These are phyloP conservation scores for Myopa testacea DNA, from an alignment of 2,888 invertebrate species.

Conservation along the genomic window DNA sequence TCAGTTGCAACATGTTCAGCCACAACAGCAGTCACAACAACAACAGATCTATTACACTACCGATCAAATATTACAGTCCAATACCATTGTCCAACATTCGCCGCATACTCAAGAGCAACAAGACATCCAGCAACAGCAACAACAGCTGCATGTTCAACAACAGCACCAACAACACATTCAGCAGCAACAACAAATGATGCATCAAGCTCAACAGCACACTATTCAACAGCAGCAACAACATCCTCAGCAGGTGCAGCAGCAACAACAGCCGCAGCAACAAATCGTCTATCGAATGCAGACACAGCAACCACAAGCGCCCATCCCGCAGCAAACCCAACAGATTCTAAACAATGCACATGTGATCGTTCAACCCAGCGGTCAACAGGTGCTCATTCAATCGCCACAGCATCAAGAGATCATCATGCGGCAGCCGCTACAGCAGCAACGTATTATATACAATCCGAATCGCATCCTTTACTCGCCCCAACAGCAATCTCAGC, in stretches of 20 bases:
- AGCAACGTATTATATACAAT: constrained; percentile 62
- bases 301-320: constrained; percentile 55
- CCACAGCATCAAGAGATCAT: constrained; percentile 65
- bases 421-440: constrained; percentile 62
- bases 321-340: constrained; percentile 57
- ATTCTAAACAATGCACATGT: constrained; percentile 61
- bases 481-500: constrained; percentile 45
- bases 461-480: constrained; percentile 60
- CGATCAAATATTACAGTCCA: constrained; percentile 60
- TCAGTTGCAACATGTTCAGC: constrained; percentile 50
- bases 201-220: constrained; percentile 34
- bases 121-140: constrained; percentile 45
- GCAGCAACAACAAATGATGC: constrained; percentile 45
- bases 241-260: constrained; percentile 52
- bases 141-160: constrained; percentile 44
- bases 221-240: constrained; percentile 51
- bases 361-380: constrained; percentile 60
- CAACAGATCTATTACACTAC: constrained; percentile 63
- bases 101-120: constrained; percentile 50
- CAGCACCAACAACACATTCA: constrained; percentile 50
- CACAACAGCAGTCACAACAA: constrained; percentile 51
- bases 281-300: constrained; percentile 48
- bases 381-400: constrained; percentile 63
- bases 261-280: constrained; percentile 53
- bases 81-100: constrained; percentile 59